These are phyloP conservation scores for Chirona hameri DNA, from an alignment of 2,888 invertebrate species.

Conservation along the genomic window DNA sequence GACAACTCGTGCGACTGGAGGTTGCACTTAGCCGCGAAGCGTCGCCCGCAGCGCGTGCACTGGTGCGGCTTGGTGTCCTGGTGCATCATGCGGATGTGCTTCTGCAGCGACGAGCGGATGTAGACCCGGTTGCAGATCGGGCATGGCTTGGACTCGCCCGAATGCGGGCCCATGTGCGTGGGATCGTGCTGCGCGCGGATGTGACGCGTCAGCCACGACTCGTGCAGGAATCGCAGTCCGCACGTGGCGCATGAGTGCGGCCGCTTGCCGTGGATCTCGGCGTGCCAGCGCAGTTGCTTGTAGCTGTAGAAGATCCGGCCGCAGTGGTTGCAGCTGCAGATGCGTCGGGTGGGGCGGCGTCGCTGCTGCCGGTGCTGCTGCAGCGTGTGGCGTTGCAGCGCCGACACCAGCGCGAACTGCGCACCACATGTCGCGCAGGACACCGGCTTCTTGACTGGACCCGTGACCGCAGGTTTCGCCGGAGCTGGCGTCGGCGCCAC, in stretches of 20 bases:
- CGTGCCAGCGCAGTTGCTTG: slow-evolving; percentile 79
- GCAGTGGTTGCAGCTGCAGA: slow-evolving; percentile 39
- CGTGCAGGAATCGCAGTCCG: slow-evolving; percentile 80
- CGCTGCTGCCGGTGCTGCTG: slow-evolving; percentile 38
- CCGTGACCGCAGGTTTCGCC: background rate
- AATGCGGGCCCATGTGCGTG: slow-evolving; percentile 55
- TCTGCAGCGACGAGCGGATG: slow-evolving; percentile 71
- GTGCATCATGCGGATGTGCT: slow-evolving; percentile 66
- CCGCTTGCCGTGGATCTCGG: slow-evolving; percentile 75
- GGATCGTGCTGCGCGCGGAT: slow-evolving; percentile 75
- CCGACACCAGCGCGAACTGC: slow-evolving; percentile 35
- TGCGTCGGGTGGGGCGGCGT: slow-evolving; percentile 35
- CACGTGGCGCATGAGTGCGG: slow-evolving; percentile 81
- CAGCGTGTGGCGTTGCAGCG: slow-evolving; percentile 37
- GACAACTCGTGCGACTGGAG: slow-evolving; percentile 85
- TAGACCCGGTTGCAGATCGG: slow-evolving; percentile 74
- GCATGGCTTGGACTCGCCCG: slow-evolving; percentile 49
- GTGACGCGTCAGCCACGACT: slow-evolving; percentile 76
- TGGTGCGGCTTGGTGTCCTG: slow-evolving; percentile 69
- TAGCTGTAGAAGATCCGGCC: slow-evolving; percentile 63
- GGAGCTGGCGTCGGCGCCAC: background rate
- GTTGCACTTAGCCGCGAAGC: slow-evolving; percentile 86
- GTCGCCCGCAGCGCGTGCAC: slow-evolving; percentile 77
- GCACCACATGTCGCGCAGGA: slow-evolving; percentile 37
- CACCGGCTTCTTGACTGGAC: slow-evolving; percentile 25